phyloP scores from a whole-genome alignment of 2,113 vertebrate species.

The Dolichotis patagonum region DNA sequence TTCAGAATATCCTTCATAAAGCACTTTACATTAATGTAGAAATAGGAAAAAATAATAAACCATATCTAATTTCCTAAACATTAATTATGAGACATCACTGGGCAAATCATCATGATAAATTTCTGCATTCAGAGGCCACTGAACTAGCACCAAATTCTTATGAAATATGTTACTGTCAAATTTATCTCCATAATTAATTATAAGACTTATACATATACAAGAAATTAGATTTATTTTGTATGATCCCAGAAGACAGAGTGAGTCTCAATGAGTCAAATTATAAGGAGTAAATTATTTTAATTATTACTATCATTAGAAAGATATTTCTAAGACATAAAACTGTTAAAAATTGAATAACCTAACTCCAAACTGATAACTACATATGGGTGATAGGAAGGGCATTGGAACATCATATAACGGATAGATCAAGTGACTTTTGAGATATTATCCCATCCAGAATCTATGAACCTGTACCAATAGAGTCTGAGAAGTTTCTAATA shows the following conservation, averaged over 20 bases:
- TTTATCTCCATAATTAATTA: conserved; percentile 63
- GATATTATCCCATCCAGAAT: neutral
- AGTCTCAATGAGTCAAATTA: conserved; percentile 36
- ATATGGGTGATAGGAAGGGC: neutral
- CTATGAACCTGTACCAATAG: neutral
- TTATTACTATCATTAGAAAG: conserved; percentile 12
- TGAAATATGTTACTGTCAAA: conserved; percentile 73
- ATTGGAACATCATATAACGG: neutral
- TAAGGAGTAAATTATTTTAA: neutral
- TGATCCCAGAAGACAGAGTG: conserved; percentile 27
- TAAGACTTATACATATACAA: conserved; percentile 49
- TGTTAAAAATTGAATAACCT: conserved; percentile 39
- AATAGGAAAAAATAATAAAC: conserved; percentile 69
- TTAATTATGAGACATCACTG: conserved; percentile 64
- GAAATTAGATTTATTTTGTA: conserved; percentile 59
- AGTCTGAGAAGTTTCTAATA: neutral
- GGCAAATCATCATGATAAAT: conserved; percentile 64
- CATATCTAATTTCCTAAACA: conserved; percentile 68
- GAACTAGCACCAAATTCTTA: conserved; percentile 61
- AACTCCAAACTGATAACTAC: conserved; percentile 25
- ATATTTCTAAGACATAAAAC: conserved; percentile 43
- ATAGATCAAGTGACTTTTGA: neutral
- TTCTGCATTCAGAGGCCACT: conserved; percentile 23
- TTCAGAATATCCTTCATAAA: conserved; percentile 62
- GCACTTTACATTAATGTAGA: conserved; percentile 41